Evolutionary conservation across 2,113 vertebrate species (phyloP).

Genomic region (Merops nubicus): DNA sequence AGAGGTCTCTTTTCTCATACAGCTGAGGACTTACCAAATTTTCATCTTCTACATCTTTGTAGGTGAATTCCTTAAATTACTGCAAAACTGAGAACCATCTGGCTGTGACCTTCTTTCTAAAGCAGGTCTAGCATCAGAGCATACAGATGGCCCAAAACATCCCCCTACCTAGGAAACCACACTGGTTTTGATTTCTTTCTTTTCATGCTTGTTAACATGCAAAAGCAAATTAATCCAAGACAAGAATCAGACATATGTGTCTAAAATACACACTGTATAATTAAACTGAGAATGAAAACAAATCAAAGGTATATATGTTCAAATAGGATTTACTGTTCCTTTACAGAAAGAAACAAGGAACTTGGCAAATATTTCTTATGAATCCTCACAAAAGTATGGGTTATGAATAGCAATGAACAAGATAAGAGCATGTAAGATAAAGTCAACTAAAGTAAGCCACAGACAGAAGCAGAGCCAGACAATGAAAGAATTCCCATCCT

Average conservation of each 20-base stretch:
- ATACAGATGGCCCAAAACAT: accelerated
- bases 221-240: conserved; percentile 42
- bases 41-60: not conserved
- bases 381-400: conserved; percentile 39
- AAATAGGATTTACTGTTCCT: conserved; percentile 57
- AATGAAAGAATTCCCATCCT: conserved; percentile 29
- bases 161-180: not conserved
- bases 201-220: not conserved
- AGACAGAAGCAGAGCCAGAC: conserved; percentile 44
- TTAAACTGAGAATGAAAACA: conserved; percentile 46
- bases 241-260: conserved; percentile 6
- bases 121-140: not conserved
- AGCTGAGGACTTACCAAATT: not conserved
- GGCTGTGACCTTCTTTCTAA: not conserved
- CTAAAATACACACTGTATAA: conserved; percentile 28
- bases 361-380: conserved; percentile 52
- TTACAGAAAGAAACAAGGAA: conserved; percentile 63
- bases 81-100: not conserved
- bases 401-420: conserved; percentile 60
- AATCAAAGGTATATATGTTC: conserved; percentile 36
- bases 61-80: not conserved
- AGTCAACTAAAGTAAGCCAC: conserved; percentile 21
- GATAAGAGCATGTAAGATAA: conserved; percentile 54
- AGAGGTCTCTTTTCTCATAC: not conserved
- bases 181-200: not conserved